Evolutionary conservation across 2,888 invertebrate species (phyloP), one percentile per base, ranked within the genome.

Genomic region (Nebria salina): DNA sequence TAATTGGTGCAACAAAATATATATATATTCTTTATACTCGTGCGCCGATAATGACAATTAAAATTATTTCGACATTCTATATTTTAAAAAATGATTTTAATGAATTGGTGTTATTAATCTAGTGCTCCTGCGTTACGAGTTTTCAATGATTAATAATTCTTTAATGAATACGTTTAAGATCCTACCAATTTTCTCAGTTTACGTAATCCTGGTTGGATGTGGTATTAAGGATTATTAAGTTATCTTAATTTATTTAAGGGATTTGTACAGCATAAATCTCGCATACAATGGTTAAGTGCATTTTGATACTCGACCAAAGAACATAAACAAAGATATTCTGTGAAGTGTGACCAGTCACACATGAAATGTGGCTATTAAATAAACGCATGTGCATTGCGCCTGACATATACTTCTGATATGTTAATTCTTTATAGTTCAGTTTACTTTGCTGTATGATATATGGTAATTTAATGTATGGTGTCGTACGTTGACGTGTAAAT

Each of bases 281-380:
- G n/a, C 1, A 26, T 11, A 78, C 78, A 78, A 73, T 73, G 78
- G 65, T 73, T 66, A 78, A 78, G 65, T 73, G 78, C 73, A 20
- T 78, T 78, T 78, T 78, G 73, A 78, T 78, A 64, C 74, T 64
- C 42, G 65, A 34, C 73, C 25, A 65, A 65, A 41, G 74, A 65
- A 78, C 78, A 78, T 78, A 78, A 78, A 78, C 78, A 78, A 74
- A 78, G 78, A 78, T 78, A 73, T 78, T 73, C 43, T 42, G 7
- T 73, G 73, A 73, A 26, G 26, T 26, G 73, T 73, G 15, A 73
- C 42, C 73, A 73, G 26, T 73, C 70, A 26, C 34, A 70, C 70
- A 25, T 70, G 70, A 70, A 70, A 25, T 70, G 70, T 70, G 20
- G 34, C 70, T 70, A 70, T 70, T 70, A 70, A 70, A 34, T 70